phyloP scores from a whole-genome alignment of 2,113 vertebrate species.

The Tiliqua scincoides region DNA sequence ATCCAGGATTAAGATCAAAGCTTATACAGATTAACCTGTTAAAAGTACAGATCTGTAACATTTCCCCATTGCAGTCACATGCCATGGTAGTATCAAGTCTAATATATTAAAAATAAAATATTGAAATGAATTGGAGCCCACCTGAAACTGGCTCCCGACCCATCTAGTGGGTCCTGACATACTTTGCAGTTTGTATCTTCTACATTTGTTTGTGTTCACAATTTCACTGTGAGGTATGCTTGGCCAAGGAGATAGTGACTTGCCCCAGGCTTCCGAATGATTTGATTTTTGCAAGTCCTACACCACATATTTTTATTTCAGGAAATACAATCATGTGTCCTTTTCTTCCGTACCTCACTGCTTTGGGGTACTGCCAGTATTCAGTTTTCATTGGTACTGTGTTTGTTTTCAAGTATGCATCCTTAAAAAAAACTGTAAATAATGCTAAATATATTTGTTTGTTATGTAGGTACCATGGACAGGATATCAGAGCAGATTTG shows the following conservation, averaged over 20 bases:
- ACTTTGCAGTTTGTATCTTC: too few species aligned
- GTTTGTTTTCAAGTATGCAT: background rate
- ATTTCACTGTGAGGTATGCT: background rate
- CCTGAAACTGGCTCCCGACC: too few species aligned
- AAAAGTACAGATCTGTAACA: too few species aligned
- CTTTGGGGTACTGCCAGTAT: background rate
- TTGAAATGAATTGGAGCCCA: too few species aligned
- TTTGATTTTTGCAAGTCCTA: background rate
- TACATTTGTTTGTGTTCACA: background rate
- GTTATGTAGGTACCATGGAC: slow-evolving; percentile 91
- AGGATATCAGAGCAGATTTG: slow-evolving; percentile 96
- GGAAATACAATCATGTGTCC: background rate
- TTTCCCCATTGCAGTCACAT: too few species aligned
- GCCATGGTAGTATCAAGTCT: too few species aligned
- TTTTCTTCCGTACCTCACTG: background rate
- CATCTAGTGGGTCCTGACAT: too few species aligned
- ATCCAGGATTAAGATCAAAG: too few species aligned
- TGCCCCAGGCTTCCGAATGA: background rate
- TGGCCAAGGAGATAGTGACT: background rate
- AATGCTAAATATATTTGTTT: background rate
- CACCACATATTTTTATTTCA: background rate
- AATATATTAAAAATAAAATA: too few species aligned
- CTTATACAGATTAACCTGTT: too few species aligned
- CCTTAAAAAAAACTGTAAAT: background rate
- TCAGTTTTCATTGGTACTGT: background rate